A percentile compares a stretch with the other conserved stretches of the same genome.
These are phyloP conservation scores for human DNA, from an alignment of 2,113 vertebrate species.

Conservation along the genomic window DNA sequence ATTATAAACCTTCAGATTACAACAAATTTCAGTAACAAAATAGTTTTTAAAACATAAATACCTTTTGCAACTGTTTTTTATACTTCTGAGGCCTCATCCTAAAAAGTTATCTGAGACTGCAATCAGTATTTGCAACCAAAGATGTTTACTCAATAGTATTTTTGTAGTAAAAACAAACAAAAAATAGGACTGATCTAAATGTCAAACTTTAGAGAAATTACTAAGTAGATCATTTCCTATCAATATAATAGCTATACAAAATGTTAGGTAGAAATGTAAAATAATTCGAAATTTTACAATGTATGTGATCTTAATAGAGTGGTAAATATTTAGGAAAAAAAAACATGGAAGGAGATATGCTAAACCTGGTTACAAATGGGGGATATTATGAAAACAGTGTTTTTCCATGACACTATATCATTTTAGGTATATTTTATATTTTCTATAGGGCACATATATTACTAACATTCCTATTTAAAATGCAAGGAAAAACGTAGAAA, in stretches of 20 bases:
- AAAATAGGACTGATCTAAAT: neutral
- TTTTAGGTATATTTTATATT: neutral
- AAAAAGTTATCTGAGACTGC: neutral
- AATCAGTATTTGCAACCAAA: neutral
- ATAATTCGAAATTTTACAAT: neutral
- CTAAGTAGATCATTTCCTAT: neutral
- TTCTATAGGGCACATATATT: neutral
- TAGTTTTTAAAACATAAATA: neutral
- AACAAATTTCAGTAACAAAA: neutral
- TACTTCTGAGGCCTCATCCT: neutral
- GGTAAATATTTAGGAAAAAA: neutral
- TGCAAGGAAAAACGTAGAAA: neutral
- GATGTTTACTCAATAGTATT: neutral
- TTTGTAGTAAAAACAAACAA: neutral
- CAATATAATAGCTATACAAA: neutral
- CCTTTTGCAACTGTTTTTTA: neutral
- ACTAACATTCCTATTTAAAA: neutral
- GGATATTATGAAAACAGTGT: neutral
- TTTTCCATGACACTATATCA: neutral
- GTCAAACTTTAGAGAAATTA: neutral
- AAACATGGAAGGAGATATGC: neutral
- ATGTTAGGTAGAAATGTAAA: neutral
- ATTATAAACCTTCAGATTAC: neutral
- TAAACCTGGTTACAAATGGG: neutral
- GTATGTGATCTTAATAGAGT: neutral